Base-by-base conservation (phyloP, 2,888 invertebrate species). In the Archaeoteleia sp. region DNA sequence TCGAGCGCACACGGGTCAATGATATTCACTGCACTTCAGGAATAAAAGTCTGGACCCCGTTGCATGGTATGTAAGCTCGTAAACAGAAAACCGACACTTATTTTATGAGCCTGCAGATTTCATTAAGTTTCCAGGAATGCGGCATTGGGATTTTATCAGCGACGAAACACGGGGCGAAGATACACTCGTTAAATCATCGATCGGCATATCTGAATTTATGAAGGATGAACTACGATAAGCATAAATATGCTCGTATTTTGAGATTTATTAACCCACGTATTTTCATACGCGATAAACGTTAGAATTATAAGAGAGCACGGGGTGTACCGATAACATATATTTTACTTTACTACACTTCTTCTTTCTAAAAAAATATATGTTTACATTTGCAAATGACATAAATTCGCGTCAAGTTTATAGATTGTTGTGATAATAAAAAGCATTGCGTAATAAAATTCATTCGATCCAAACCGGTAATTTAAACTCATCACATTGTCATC, bases 41-140 rank as follows among this genome's bases (percentile, higher is more conserved):
- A 48, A 48, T 54, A 48, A 48, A 62, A 62, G 12, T 35, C 13
- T 20, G 29, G 39, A 37, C 35, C 49, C 46, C 49, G 55, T 49
- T 49, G 43, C 48, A 49, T 23, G 25, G 23, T 43, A 13, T 63
- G 55, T 63, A 63, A 63, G 39, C 55, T 55, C 63, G 63, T 63
- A 63, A 48, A 40, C 46, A 46, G 57, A 40, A 39, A 57, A 40
- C 37, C 20, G 39, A 46, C 39, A 53, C 62, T 62, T 54, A 62
- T 48, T 62, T 62, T 62, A 62, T 48, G 29, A 10, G 32, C 48
- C 32, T 29, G 39, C 43, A 10, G 43, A 62, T 48, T 48, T 62
- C 54, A 62, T 62, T 62, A 53, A 46, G 40, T 46, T 46, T 61
- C 30, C 46, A 46, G 40, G 39, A 61, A 61, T 45, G 45, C 17